Conservation (phyloP, 30 jellyfish, hydroid and myxozoan genomes). For the Aurelia aurita region DNA sequence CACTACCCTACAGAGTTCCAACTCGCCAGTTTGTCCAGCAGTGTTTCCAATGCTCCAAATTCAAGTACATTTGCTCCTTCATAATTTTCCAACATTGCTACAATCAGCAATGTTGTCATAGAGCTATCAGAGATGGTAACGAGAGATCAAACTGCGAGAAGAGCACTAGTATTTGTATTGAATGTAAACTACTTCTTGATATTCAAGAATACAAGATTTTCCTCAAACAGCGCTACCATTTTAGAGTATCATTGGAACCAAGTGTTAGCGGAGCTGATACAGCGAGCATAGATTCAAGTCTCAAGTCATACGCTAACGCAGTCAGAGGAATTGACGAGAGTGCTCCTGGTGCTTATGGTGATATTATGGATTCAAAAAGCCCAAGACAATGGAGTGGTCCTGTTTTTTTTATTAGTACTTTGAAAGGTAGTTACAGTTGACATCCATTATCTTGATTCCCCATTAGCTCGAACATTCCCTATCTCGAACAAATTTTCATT, state of each 20-base stretch:
- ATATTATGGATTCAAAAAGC: constrained; percentile 11
- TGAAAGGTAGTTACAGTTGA: constrained; percentile 71
- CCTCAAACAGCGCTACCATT: constrained; percentile 69
- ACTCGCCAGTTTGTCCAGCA: constrained; percentile 89
- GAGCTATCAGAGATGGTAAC: constrained; percentile 86
- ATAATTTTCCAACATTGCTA: constrained; percentile 72
- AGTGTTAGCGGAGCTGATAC: constrained; percentile 6
- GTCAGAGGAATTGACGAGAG: constrained; percentile 60
- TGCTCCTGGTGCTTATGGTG: not conserved
- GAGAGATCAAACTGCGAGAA: constrained; percentile 23
- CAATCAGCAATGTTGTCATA: constrained; percentile 73
- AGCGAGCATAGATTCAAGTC: constrained; percentile 3
- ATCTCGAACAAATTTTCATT: too few relatives aligned
- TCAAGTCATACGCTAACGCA: constrained; percentile 77
- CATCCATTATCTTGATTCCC: not conserved
- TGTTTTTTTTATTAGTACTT: constrained; percentile 68
- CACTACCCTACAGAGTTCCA: constrained; percentile 60
- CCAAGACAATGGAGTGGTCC: constrained; percentile 75
- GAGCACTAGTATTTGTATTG: constrained; percentile 71
- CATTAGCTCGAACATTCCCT: too few relatives aligned
- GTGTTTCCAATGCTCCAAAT: constrained; percentile 80
- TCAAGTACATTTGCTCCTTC: constrained; percentile 88
- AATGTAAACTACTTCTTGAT: constrained; percentile 80
- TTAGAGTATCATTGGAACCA: constrained; percentile 83
- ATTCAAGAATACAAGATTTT: constrained; percentile 68